Evolutionary conservation across 2,113 vertebrate genomes (phyloP), one percentile per base, ranked within the genome.

Genomic region (Spilogale gracilis): DNA sequence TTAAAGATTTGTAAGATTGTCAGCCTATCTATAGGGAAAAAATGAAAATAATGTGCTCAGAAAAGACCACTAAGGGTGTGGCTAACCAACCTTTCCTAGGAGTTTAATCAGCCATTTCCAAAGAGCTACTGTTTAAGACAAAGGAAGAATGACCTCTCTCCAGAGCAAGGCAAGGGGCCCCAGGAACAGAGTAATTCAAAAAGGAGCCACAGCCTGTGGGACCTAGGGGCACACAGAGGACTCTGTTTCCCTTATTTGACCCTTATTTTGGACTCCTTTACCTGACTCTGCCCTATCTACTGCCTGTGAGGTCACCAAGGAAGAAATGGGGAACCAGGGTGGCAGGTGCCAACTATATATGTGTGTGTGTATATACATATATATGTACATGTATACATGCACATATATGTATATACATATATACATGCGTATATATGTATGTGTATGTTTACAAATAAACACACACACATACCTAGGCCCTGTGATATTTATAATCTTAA

Each of bases 261-360:
- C 2, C 9, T 76, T 52, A 83, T 27, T 96, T 89, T 86, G 0
- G 11, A 52, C 48, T 71, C 7, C 56, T 3, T 84, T 18, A 4
- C 3, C 27, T 38, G 1, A 13, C 16, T 38, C 2, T 79, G 17
- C 14, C 1, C 3, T 3, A n/a, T 5, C 10, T 80, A 14, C 11
- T 83, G 6, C 54, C n/a, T 63, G 25, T 83, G 21, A 84, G 5
- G 11, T 73, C 18, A 45, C 5, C 18, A 60, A 80, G 11, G 6
- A 93, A n/a, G 17, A 89, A 69, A 87, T 65, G 9, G 48, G n/a
- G 50, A 94, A 32, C 3, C 45, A 21, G 0, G 9, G 27, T 43
- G 6, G 30, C 7, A 38, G 3, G 38, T 10, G 20, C 38, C 38
- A 73, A 45, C 38, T 45, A n/a, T n/a, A 69, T 38, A 38, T 38